These are phyloP conservation scores for Leptinotarsa haldemani DNA, from an alignment of 2,888 invertebrate species.

Conservation along the genomic window DNA sequence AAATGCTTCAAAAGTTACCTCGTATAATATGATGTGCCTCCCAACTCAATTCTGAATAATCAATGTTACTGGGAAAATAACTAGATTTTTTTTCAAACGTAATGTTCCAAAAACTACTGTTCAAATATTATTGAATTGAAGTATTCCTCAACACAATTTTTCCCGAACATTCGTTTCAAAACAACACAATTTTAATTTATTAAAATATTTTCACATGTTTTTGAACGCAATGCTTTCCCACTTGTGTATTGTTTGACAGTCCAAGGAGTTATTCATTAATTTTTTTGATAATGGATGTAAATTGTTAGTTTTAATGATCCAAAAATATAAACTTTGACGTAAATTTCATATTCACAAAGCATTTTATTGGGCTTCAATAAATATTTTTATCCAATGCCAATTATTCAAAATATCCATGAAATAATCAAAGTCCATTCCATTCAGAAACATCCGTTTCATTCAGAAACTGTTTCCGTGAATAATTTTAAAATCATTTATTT, in stretches of 20 bases:
- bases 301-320: slow-evolving; percentile 4
- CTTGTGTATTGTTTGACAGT: slow-evolving; percentile 4
- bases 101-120: no score
- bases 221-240: background rate
- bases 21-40: no score
- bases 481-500: background rate
- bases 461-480: background rate
- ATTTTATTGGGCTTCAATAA: background rate
- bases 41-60: no score
- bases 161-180: background rate
- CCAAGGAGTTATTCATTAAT: slow-evolving; percentile 8
- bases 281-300: background rate
- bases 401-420: background rate
- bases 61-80: no score
- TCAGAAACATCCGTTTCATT: background rate
- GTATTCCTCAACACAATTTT: background rate
- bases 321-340: slow-evolving; percentile 6
- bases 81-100: no score
- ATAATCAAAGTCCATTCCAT: background rate
- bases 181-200: background rate
- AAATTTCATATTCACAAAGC: background rate
- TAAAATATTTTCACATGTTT: background rate
- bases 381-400: background rate
- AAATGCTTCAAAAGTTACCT: no score
- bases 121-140: no score